phyloP scores from a whole-genome alignment of 2,113 vertebrate genomes.

The Cryptomyrus ogoouensis region DNA sequence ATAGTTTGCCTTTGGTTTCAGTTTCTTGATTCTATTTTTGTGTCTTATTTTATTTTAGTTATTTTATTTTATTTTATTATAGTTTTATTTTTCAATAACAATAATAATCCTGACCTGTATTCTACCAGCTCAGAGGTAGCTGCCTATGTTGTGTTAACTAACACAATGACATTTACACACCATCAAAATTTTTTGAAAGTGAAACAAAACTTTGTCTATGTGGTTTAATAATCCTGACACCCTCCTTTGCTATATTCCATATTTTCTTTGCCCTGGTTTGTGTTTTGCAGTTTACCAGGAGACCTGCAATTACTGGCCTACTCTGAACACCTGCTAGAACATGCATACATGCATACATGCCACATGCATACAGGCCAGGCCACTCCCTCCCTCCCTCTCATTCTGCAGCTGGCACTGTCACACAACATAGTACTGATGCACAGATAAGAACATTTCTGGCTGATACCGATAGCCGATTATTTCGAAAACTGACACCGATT shows the following conservation, averaged over 20 bases:
- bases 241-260: not conserved
- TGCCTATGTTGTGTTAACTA: not conserved
- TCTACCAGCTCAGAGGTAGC: not conserved
- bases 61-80: not conserved
- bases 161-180: not conserved
- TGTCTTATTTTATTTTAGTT: not conserved
- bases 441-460: not conserved
- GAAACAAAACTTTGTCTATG: not conserved
- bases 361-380: not conserved
- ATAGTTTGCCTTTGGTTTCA: too few relatives aligned
- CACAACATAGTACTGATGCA: not conserved
- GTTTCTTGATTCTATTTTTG: not conserved
- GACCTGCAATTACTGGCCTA: not conserved
- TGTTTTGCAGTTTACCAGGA: not conserved
- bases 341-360: too few relatives aligned
- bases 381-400: not conserved
- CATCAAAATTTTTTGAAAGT: not conserved
- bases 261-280: not conserved
- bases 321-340: not conserved
- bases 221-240: not conserved
- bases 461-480: not conserved
- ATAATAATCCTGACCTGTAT: not conserved
- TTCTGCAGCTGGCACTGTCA: not conserved
- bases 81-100: not conserved
- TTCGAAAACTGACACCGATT: not conserved